Base-by-base conservation (phyloP, 2,797 vertebrate species). In the Eremophila alpestris region DNA sequence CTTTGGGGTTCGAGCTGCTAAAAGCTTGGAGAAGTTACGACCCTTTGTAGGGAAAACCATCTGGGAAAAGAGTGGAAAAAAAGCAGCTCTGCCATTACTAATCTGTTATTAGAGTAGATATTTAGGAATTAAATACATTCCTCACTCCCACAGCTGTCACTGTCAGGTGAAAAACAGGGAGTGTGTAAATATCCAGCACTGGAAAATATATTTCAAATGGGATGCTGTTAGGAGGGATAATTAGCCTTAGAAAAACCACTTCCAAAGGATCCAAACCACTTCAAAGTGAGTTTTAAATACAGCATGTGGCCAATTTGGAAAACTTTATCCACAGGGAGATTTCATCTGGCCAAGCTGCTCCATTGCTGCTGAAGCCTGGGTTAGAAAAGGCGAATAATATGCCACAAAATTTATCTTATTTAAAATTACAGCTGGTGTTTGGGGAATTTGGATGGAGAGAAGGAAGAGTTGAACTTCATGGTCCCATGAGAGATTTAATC, bases 1-100 rank as follows among this genome's bases (percentile, higher is more conserved):
- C 13, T 3, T 36, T 16, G 5, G 5, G 2, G 34, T 20, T 30
- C 0, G 0, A 56, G 29, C 27, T 8, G 36, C 13, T 41, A 13
- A 73, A 85, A 48, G 34, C 36, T 1, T n/a, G 74, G 77, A 87
- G 43, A 52, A 62, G 62, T 38, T 48, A 65, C 0, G 0, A 20
- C 21, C 10, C 27, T 65, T 64, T 6, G 3, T 5, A 56, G 38
- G 6, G 23, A 89, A 87, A 65, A 29, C 1, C 34, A 51, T 41
- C 24, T 32, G 63, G 75, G 76, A 51, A 76, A 79, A 77, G 13
- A 9, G 34, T 41, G 41, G 54, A 4, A 77, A 71, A 69, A 76
- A 30, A 65, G 20, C 19, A 71, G 19, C 22, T 45, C 16, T 68
- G n/a, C 40, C n/a, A 7, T 70, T 86, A 40, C 43, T 81, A 41